A percentile compares a stretch with the other conserved stretches of the same genome.
Conservation (phyloP, 2,113 vertebrate genomes). For the Lipophrys pholis region DNA sequence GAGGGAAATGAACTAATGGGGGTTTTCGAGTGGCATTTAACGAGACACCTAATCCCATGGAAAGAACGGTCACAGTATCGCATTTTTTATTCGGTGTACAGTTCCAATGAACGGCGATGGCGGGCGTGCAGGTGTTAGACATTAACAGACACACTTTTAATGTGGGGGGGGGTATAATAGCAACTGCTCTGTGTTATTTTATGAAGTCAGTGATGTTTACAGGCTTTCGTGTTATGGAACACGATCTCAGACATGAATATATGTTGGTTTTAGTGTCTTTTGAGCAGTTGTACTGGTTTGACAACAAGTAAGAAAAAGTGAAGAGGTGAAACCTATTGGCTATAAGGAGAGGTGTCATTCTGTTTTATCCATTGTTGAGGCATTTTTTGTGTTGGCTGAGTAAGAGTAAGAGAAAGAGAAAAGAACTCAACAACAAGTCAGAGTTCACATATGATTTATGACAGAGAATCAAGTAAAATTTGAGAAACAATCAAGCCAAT, state of each 20-base stretch:
- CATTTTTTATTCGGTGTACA: slow-evolving; percentile 65
- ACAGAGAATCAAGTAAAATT: too few relatives aligned
- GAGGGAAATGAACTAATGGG: slow-evolving; percentile 88
- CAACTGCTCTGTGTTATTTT: not conserved
- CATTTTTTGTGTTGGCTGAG: too few relatives aligned
- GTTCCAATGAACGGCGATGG: slow-evolving; percentile 24
- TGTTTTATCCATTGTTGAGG: not conserved
- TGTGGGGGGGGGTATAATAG: not conserved
- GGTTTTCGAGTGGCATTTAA: slow-evolving; percentile 85
- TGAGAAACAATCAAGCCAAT: too few relatives aligned
- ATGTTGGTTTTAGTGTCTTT: slow-evolving; percentile 52
- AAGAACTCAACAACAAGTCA: too few relatives aligned
- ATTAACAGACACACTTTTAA: not conserved
- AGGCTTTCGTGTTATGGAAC: not conserved
- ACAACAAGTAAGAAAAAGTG: not conserved
- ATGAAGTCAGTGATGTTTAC: not conserved
- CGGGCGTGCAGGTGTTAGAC: slow-evolving; percentile 15
- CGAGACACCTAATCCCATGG: slow-evolving; percentile 76
- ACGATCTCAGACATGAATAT: slow-evolving; percentile 2
- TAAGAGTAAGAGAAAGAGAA: too few relatives aligned
- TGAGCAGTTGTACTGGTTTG: slow-evolving; percentile 3
- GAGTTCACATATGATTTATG: too few relatives aligned
- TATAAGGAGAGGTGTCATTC: not conserved
- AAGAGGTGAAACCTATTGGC: not conserved
- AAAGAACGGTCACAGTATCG: slow-evolving; percentile 67